A percentile compares a stretch with the other conserved stretches of the same genome.
phyloP scores from a whole-genome alignment of 2,797 vertebrate genomes.

The Sandelia bainsii region DNA sequence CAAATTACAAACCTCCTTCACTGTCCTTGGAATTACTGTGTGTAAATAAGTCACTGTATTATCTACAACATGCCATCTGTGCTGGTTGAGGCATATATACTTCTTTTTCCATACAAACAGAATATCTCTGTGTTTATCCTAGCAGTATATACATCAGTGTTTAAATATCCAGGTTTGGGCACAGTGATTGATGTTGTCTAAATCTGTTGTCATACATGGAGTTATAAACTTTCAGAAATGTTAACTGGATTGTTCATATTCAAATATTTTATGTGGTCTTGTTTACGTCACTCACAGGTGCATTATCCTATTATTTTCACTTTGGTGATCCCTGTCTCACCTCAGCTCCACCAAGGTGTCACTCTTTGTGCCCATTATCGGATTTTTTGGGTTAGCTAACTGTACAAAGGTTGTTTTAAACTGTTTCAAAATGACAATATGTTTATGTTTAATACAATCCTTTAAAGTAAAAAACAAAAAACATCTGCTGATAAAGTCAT shows the following conservation, averaged over 20 bases:
- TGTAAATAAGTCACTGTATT: background rate
- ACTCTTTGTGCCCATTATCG: background rate
- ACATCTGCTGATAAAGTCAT: no score
- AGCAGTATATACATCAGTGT: background rate
- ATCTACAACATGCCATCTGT: background rate
- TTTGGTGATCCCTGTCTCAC: background rate
- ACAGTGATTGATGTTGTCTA: slow-evolving; percentile 1
- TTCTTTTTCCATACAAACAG: no score
- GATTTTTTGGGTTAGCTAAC: background rate
- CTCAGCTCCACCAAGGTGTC: background rate
- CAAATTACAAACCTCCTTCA: slow-evolving; percentile 29
- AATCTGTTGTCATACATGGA: background rate
- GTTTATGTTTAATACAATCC: no score
- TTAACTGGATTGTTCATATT: no score
- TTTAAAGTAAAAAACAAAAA: no score
- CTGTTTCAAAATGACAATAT: background rate
- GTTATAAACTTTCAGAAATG: no score
- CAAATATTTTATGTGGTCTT: no score
- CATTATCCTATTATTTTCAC: no score
- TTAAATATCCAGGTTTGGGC: slow-evolving; percentile 15
- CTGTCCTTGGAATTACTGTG: slow-evolving; percentile 2
- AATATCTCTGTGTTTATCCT: slow-evolving; percentile 23
- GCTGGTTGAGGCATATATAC: slow-evolving; percentile 3
- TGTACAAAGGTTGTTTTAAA: background rate
- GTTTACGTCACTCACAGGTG: no score